Percentiles rank a stretch among this genome's conserved stretches.
Evolutionary conservation across 2,113 vertebrate genomes (phyloP).

Genomic region (Atractosteus spatula): DNA sequence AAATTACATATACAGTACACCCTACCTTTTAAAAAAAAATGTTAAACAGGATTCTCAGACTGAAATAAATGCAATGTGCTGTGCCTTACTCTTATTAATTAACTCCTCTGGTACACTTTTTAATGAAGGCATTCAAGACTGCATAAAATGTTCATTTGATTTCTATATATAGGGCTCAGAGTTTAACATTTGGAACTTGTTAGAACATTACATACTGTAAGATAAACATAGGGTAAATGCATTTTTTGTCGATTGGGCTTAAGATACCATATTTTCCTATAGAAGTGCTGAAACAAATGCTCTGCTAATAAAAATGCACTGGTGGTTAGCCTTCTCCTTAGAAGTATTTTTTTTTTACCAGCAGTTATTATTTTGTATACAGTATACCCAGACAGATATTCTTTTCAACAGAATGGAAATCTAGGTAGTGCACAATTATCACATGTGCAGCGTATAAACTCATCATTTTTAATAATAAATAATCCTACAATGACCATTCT

Average conservation of each 20-base stretch:
- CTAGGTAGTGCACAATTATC: too few species aligned
- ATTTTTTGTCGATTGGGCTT: background rate
- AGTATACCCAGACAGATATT: too few species aligned
- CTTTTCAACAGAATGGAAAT: too few species aligned
- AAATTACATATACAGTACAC: too few species aligned
- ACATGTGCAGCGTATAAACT: too few species aligned
- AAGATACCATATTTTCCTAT: background rate
- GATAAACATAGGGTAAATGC: background rate
- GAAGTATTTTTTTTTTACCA: too few species aligned
- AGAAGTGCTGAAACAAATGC: background rate
- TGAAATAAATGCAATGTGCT: too few species aligned
- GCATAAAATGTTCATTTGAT: background rate
- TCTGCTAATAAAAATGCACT: background rate
- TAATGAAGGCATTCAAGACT: background rate
- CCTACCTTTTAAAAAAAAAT: too few species aligned
- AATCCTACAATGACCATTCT: too few species aligned
- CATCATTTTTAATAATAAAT: too few species aligned
- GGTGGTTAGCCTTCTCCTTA: background rate
- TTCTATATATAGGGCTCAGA: conserved; percentile 1
- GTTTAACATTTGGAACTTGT: background rate
- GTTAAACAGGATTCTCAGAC: too few species aligned
- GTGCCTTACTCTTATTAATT: background rate
- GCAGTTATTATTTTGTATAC: too few species aligned
- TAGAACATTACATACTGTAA: background rate
- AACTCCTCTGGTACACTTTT: conserved; percentile 6